Base-by-base conservation (phyloP, 1,140 invertebrate species). In the Notospermus geniculatus region DNA sequence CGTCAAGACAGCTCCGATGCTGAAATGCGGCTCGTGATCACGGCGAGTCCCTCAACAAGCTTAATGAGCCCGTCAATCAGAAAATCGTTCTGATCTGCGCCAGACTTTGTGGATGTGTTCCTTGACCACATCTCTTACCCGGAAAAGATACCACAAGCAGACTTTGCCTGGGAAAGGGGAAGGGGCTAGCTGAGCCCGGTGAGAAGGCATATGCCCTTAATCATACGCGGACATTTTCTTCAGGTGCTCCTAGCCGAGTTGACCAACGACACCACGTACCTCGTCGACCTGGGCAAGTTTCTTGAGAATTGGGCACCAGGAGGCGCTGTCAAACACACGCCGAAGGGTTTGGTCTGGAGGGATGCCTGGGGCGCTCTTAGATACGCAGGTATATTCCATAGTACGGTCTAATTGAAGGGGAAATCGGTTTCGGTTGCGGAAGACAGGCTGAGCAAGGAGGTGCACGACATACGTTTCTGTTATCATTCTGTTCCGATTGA, bases 231-330 rank as follows among this genome's bases (percentile, higher is more conserved):
- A n/a, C n/a, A n/a, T n/a, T 54, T 28, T 50, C 63, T 65, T 1
- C 57, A 76, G 75, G 53, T 76, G 27, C 59, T 78, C 25, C 58
- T 78, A 46, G 75, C 71, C 56, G 67, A 76, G 41, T 45, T 69
- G 2, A 78, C 74, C 11, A 57, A 64, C 9, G 65, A 74, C 28
- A 69, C 63, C 11, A 62, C 36, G 11, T 77, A 76, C 63, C 62
- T 63, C 23, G 50, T 60, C 25, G 68, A 70, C n/a, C 64, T 77
- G 19, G 67, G 68, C 55, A 65, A 57, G 0, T 74, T 68, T 9
- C 70, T 75, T 52, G 64, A 41, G 1, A 55, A 71, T 55, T 78
- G 75, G 75, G 63, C 77, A 62, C 76, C 75, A 15, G 73, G 73
- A 17, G 75, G 76, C 27, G 58, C 57, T 23, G 58, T 76, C 13